Evolutionary conservation across 2,888 invertebrate genomes (phyloP).

Genomic region (Noctua janthe): DNA sequence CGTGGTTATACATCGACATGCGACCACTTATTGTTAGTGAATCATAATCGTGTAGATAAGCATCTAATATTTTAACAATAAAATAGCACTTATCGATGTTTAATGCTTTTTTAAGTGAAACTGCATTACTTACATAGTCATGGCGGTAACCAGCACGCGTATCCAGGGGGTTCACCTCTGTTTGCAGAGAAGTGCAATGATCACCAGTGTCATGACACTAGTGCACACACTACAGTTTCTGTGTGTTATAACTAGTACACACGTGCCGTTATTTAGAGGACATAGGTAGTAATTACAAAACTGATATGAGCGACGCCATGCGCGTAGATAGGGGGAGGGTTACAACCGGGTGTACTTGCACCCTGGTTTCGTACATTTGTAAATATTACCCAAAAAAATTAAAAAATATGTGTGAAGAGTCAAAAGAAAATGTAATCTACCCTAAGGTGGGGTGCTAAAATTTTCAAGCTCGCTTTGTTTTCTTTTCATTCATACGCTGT

Average conservation of each 20-base stretch:
- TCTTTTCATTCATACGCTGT: too few species aligned
- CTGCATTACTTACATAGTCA: background rate
- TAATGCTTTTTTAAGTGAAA: slow-evolving; percentile 3
- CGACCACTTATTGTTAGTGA: slow-evolving; percentile 12
- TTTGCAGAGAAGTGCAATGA: background rate
- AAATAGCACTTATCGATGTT: background rate
- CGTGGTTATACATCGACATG: slow-evolving; percentile 4
- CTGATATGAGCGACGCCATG: background rate
- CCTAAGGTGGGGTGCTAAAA: too few species aligned
- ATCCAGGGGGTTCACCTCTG: background rate
- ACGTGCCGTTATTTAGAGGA: background rate
- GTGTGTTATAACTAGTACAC: background rate
- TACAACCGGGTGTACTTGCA: background rate
- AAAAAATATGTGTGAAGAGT: too few species aligned
- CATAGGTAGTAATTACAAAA: background rate
- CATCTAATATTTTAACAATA: slow-evolving; percentile 1
- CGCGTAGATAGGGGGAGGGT: background rate
- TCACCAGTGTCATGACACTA: background rate
- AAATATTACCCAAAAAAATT: too few species aligned
- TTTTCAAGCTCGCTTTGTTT: too few species aligned
- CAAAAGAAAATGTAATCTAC: too few species aligned
- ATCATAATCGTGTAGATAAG: slow-evolving; percentile 11
- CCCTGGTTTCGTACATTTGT: background rate
- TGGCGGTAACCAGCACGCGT: background rate
- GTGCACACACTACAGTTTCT: background rate